Evolutionary conservation across 2,113 vertebrate species (phyloP).

Genomic region (Fulica atra): DNA sequence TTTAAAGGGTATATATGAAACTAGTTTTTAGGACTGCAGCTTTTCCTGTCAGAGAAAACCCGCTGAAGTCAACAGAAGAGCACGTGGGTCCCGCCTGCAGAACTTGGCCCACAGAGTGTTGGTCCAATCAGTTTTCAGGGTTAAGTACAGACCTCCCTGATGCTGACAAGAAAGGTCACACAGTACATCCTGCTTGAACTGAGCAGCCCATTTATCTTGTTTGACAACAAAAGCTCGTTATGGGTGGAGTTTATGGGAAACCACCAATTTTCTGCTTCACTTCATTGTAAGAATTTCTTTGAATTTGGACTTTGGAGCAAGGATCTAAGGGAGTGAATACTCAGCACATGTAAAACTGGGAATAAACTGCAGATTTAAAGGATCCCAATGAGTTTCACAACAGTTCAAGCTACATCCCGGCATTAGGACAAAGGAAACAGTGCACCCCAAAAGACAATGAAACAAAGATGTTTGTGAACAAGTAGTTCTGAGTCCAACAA

Average conservation of each 20-base stretch:
- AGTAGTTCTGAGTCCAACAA: neutral
- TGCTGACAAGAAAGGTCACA: neutral
- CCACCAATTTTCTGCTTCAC: neutral
- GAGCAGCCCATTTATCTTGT: neutral
- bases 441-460: neutral
- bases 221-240: constrained; percentile 7
- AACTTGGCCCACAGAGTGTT: neutral
- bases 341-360: neutral
- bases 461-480: neutral
- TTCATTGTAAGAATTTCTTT: constrained; percentile 13
- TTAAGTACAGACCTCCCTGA: neutral
- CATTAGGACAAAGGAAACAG: neutral
- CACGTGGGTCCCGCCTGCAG: neutral
- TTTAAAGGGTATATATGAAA: neutral
- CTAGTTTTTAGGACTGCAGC: neutral
- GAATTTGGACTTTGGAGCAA: neutral
- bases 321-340: neutral
- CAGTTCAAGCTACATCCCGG: neutral
- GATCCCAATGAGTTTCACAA: neutral
- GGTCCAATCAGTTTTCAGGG: neutral
- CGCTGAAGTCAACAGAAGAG: neutral
- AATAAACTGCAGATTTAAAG: neutral
- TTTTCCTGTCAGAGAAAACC: neutral
- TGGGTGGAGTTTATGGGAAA: neutral
- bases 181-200: neutral